Evolutionary conservation across 2,888 invertebrate species (phyloP).

Genomic region (Synergus laeviventris): DNA sequence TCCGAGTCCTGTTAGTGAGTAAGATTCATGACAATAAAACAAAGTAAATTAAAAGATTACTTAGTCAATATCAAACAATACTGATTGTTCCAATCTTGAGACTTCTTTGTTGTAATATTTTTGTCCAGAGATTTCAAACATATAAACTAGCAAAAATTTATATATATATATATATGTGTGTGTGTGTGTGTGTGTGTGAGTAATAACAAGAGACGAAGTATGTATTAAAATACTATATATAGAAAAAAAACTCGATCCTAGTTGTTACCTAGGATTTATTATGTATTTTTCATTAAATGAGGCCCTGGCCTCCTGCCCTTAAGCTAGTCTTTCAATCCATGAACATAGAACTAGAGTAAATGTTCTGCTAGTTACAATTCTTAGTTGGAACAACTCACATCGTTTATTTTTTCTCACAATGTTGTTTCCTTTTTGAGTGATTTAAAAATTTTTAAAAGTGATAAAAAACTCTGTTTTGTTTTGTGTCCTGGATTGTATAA

Average conservation of each 20-base stretch:
- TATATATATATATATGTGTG: too few relatives aligned
- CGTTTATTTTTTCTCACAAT: neutral
- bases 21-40: too few relatives aligned
- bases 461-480: neutral
- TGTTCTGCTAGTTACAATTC: constrained; percentile 23
- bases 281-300: constrained; percentile 25
- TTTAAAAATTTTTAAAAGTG: neutral
- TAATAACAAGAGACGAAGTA: too few relatives aligned
- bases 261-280: neutral
- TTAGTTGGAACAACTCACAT: constrained; percentile 10
- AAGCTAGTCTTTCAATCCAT: neutral
- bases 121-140: too few relatives aligned
- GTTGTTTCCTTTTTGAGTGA: neutral
- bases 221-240: neutral
- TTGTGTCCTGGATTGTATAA: neutral
- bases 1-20: too few relatives aligned
- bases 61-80: too few relatives aligned
- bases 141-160: too few relatives aligned
- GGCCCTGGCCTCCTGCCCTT: constrained; percentile 35
- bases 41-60: too few relatives aligned
- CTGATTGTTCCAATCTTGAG: too few relatives aligned
- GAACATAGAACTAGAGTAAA: constrained; percentile 3
- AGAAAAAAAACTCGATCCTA: neutral
- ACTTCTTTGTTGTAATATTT: too few relatives aligned
- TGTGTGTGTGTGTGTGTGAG: too few relatives aligned